These are phyloP conservation scores for Hedya salicella DNA, from an alignment of 2,888 invertebrate genomes.

Conservation along the genomic window DNA sequence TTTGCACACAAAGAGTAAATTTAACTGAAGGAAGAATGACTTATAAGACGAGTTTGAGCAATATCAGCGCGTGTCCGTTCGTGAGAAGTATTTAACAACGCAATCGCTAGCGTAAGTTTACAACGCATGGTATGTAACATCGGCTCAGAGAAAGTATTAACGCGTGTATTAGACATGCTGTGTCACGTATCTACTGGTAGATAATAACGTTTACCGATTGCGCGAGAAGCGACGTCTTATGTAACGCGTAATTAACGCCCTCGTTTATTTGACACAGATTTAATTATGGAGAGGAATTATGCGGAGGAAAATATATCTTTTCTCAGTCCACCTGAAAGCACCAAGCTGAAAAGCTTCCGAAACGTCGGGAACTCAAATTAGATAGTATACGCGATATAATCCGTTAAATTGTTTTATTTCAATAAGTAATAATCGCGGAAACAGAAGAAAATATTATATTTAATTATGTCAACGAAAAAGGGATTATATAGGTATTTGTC, in stretches of 20 bases:
- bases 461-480: constrained; percentile 26
- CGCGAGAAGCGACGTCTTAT: constrained; percentile 14
- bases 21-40: constrained; percentile 16
- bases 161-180: constrained; percentile 52
- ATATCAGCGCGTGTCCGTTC: constrained; percentile 30
- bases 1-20: constrained; percentile 23
- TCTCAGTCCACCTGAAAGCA: too few species aligned
- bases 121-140: constrained; percentile 51
- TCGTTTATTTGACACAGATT: constrained; percentile 21
- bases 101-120: constrained; percentile 51
- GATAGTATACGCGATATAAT: too few species aligned
- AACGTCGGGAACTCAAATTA: too few species aligned
- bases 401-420: too few species aligned
- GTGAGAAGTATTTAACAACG: constrained; percentile 30
- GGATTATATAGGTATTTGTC: constrained; percentile 10
- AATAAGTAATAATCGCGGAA: too few species aligned
- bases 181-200: constrained; percentile 50
- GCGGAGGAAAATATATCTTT: too few species aligned
- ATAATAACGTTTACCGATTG: constrained; percentile 47
- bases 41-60: constrained; percentile 27
- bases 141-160: constrained; percentile 54
- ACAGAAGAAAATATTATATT: too few species aligned
- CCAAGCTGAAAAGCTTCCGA: too few species aligned
- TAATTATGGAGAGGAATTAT: too few species aligned
- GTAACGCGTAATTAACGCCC: constrained; percentile 23